Evolutionary conservation across 2,888 invertebrate genomes (phyloP).

Genomic region (Noctua janthe): DNA sequence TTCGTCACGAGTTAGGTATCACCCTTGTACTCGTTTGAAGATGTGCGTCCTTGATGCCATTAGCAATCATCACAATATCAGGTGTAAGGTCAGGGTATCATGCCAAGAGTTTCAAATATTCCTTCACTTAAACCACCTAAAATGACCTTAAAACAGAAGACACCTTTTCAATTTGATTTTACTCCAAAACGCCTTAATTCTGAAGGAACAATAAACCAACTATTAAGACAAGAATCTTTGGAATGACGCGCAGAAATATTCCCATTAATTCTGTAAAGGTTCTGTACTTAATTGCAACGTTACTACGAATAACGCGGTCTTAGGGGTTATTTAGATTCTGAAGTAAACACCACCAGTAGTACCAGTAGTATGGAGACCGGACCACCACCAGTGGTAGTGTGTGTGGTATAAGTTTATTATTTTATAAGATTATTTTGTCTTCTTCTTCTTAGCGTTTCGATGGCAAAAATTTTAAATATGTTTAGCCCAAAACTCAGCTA

Average conservation of each 20-base stretch:
- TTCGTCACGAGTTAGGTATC: not conserved
- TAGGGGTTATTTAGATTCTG: not conserved
- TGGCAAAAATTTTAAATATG: too few relatives aligned
- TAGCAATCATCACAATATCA: not conserved
- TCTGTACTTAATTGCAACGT: slow-evolving; percentile 33
- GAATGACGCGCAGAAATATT: slow-evolving; percentile 49
- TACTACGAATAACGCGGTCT: slow-evolving; percentile 12
- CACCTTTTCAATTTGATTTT: slow-evolving; percentile 63
- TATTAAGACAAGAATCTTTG: slow-evolving; percentile 45
- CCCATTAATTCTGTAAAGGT: slow-evolving; percentile 48
- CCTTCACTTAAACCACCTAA: slow-evolving; percentile 14
- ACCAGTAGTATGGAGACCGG: too few relatives aligned
- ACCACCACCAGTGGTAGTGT: too few relatives aligned
- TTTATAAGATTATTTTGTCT: too few relatives aligned
- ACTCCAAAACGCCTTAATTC: slow-evolving; percentile 60
- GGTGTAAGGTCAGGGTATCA: not conserved
- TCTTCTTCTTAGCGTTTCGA: too few relatives aligned
- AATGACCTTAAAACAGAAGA: slow-evolving; percentile 33
- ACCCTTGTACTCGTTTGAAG: not conserved
- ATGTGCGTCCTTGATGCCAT: not conserved
- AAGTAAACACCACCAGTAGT: not conserved
- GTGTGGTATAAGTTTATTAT: too few relatives aligned
- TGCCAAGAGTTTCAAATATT: not conserved
- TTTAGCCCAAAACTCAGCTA: too few relatives aligned
- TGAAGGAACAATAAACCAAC: slow-evolving; percentile 57